Evolutionary conservation across 1,140 invertebrate species (phyloP).

Genomic region (Papilio aristodemus): DNA sequence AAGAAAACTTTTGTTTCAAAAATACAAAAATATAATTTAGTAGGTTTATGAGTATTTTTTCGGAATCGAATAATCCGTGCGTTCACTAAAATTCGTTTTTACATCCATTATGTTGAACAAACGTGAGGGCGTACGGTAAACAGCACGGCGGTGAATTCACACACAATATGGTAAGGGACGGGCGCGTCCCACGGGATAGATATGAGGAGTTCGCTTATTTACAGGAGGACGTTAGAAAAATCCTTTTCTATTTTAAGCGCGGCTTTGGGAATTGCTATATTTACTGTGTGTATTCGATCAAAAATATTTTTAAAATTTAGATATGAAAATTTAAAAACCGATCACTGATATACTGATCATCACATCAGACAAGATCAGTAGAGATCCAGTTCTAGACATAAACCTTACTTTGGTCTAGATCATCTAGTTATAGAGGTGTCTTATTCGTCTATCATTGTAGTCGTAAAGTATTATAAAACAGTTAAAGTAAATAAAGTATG

Average conservation of each 20-base stretch:
- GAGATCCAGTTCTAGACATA: no score
- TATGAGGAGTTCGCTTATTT: slow-evolving; percentile 21
- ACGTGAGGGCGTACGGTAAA: neutral
- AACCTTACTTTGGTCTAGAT: no score
- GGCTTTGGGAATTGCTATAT: slow-evolving; percentile 8
- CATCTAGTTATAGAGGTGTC: no score
- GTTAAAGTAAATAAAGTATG: no score
- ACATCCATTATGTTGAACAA: slow-evolving; percentile 18
- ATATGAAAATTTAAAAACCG: no score
- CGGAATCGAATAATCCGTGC: neutral
- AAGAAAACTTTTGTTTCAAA: no score
- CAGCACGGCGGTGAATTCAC: neutral
- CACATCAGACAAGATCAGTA: no score
- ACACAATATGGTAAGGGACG: slow-evolving; percentile 4
- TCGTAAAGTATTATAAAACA: no score
- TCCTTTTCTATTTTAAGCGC: slow-evolving; percentile 6
- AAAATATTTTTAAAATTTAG: no score
- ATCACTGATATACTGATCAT: no score
- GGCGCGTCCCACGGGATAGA: neutral
- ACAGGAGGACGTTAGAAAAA: neutral
- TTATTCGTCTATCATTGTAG: no score
- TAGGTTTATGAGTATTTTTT: neutral
- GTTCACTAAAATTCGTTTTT: neutral
- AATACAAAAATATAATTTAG: neutral
- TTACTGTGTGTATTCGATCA: neutral